Evolutionary conservation across 37 sponge, comb jelly and placozoan species (phyloP).

Genomic region (Spongia lamella): DNA sequence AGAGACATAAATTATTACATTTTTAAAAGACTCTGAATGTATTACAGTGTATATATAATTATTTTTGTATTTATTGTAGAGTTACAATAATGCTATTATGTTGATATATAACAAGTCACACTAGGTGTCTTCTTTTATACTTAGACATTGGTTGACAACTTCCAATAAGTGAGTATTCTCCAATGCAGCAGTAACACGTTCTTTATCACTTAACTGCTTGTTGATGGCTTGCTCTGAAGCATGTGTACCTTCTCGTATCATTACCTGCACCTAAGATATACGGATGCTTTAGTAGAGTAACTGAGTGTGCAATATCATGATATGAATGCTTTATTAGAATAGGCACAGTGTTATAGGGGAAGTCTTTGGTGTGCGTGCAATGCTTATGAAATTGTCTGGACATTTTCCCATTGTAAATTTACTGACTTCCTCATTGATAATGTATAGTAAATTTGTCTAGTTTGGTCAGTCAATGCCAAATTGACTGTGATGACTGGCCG

Average conservation of each 20-base stretch:
- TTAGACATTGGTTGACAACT: conserved; percentile 92
- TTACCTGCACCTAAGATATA: conserved; percentile 75
- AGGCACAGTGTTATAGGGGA: too few relatives aligned
- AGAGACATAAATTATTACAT: too few relatives aligned
- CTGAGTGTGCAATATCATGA: too few relatives aligned
- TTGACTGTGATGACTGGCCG: too few relatives aligned
- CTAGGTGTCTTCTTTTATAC: not conserved
- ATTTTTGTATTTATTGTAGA: not conserved
- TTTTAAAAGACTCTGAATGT: not conserved
- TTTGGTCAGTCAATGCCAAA: too few relatives aligned
- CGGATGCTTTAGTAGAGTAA: too few relatives aligned
- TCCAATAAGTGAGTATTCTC: conserved; percentile 87
- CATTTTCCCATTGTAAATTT: too few relatives aligned
- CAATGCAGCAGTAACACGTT: conserved; percentile 95
- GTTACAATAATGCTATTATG: not conserved
- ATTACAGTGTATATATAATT: not conserved
- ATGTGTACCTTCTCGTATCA: conserved; percentile 80
- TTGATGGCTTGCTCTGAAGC: conserved; percentile 86
- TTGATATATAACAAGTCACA: not conserved
- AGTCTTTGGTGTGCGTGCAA: too few relatives aligned
- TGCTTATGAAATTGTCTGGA: too few relatives aligned
- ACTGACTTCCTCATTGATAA: too few relatives aligned
- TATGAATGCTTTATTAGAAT: too few relatives aligned
- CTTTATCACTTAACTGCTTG: conserved; percentile 99
- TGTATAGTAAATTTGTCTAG: too few relatives aligned